Evolutionary conservation across 2,888 invertebrate genomes (phyloP).

Genomic region (Leptinotarsa peninsularis): DNA sequence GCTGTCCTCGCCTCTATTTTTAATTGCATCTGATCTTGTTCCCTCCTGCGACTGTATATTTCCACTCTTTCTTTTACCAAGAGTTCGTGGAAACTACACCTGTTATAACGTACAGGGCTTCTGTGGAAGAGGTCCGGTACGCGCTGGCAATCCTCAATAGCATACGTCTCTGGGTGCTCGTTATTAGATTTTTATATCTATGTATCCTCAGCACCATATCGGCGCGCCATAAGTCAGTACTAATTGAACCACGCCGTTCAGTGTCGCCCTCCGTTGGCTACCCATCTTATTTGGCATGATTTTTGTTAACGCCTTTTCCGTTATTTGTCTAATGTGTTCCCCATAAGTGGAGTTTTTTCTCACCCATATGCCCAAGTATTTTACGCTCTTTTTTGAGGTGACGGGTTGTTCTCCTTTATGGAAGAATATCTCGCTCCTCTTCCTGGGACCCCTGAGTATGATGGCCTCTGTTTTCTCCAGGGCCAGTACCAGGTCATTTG

Average conservation of each 20-base stretch:
- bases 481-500: too few species aligned
- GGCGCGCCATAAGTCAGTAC: slow-evolving; percentile 23
- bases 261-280: background rate
- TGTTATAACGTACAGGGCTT: too few species aligned
- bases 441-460: too few species aligned
- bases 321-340: background rate
- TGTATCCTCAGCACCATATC: slow-evolving; percentile 16
- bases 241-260: slow-evolving; percentile 1
- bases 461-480: too few species aligned
- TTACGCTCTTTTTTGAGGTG: too few species aligned
- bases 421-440: too few species aligned
- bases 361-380: slow-evolving; percentile 22
- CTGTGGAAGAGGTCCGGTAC: too few species aligned
- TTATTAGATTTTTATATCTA: background rate
- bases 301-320: background rate
- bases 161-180: background rate
- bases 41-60: too few species aligned
- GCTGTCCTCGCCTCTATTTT: background rate
- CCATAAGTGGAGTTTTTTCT: background rate
- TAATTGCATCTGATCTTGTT: too few species aligned
- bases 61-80: too few species aligned
- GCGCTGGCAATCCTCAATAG: background rate
- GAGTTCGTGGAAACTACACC: too few species aligned
- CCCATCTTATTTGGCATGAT: slow-evolving; percentile 23
- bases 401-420: too few species aligned